Base-by-base conservation (phyloP, 1,140 invertebrate species). In the Parapsyche elsis region DNA sequence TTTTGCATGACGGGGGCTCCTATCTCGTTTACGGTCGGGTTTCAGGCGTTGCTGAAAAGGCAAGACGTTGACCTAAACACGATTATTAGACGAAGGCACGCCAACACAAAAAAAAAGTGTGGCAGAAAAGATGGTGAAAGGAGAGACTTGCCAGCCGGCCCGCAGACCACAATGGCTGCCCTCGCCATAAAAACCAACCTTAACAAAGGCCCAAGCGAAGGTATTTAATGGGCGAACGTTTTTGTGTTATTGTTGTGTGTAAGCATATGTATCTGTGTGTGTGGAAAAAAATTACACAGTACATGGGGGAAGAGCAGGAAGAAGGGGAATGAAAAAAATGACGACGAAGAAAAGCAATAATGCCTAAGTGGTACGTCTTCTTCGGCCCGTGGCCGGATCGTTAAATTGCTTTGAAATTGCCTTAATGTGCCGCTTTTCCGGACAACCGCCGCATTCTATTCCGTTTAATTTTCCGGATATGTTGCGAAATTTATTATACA, bases 331-430 rank as follows among this genome's bases (percentile, higher is more conserved):
- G 46, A 73, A 75, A 75, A 26, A 57, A 75, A 75, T 57, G 26
- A 57, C 73, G 53, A 30, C 73, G 73, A 75, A 75, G 53, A 75
- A 75, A 75, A 59, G 73, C 53, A 75, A 75, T 75, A 75, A 75
- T 59, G 73, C n/a, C 38, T 75, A 75, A 75, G 73, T 75, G 73
- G 73, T 75, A 49, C 73, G n/a, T 75, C 73, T 75, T 75, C 73
- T 59, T 75, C 53, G 46, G 46, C 19, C 44, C 44, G 21, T 49
- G 71, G 38, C 14, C 38, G 71, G 26, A 38, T 75, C 46, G 73
- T 75, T 75, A 75, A 75, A 75, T 75, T 49, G 73, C 23, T 75
- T 53, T 75, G 73, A 75, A 75, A 75, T 75, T 75, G 46, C 45
- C 44, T 57, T 57, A 75, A 75, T 59, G 45, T 46, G 38, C 14